Evolutionary conservation across 2,797 vertebrate species (phyloP).

Genomic region (Pangasius mekongensis): DNA sequence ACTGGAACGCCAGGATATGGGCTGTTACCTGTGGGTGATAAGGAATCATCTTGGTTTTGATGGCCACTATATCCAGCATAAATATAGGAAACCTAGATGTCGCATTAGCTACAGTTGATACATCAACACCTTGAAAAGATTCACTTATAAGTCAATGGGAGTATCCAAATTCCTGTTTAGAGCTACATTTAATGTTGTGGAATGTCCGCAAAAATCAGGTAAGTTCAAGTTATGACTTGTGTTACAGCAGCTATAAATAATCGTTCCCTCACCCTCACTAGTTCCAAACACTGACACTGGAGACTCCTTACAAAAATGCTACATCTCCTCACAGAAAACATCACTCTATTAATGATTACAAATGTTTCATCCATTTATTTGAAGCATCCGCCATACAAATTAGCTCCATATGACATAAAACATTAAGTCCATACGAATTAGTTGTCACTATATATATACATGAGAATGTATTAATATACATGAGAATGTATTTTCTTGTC

Average conservation of each 20-base stretch:
- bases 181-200: not conserved
- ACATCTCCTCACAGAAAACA: not conserved
- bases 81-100: not conserved
- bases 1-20: constrained; percentile 95
- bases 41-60: not conserved
- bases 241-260: not conserved
- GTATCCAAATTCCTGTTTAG: not conserved
- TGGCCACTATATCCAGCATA: not conserved
- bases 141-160: not conserved
- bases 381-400: not conserved
- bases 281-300: not conserved
- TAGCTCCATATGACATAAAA: no score
- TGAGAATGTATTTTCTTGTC: not conserved
- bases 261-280: not conserved
- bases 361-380: not conserved
- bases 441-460: not conserved
- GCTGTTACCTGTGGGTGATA: constrained; percentile 83
- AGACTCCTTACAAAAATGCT: not conserved
- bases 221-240: not conserved
- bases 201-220: not conserved
- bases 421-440: not conserved
- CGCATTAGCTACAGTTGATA: not conserved
- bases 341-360: not conserved
- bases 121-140: not conserved
- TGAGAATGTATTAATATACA: not conserved